These are phyloP conservation scores for Stratiomys singularior DNA, from an alignment of 2,888 invertebrate species.

Conservation along the genomic window DNA sequence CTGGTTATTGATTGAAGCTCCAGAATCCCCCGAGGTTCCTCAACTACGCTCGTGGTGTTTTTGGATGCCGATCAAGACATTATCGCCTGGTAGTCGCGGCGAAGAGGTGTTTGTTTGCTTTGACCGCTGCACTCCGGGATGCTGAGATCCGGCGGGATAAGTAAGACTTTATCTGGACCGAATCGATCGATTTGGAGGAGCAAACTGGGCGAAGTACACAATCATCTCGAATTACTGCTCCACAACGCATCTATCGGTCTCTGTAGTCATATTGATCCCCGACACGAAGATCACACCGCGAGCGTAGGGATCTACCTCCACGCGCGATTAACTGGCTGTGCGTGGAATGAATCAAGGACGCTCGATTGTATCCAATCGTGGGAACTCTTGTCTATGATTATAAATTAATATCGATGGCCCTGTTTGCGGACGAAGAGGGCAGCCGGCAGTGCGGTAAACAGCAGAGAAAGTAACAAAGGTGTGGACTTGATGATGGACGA, in stretches of 20 bases:
- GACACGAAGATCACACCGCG: not conserved
- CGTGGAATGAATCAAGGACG: conserved; percentile 4
- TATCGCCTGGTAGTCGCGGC: conserved; percentile 36
- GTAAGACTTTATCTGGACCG: conserved; percentile 52
- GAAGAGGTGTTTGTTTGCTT: conserved; percentile 48
- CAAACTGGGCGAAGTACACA: conserved; percentile 44
- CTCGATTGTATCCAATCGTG: conserved; percentile 45
- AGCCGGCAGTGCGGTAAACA: not conserved
- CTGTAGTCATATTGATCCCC: not conserved
- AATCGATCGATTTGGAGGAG: conserved; percentile 50
- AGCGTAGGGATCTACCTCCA: not conserved
- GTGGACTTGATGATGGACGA: conserved; percentile 36
- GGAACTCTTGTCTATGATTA: conserved; percentile 47
- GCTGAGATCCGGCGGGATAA: conserved; percentile 39
- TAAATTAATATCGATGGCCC: conserved; percentile 50
- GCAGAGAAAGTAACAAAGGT: not conserved
- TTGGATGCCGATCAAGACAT: conserved; percentile 44
- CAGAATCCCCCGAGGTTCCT: conserved; percentile 7
- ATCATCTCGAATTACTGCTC: conserved; percentile 34
- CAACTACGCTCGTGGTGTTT: conserved; percentile 10
- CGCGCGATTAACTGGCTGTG: no score
- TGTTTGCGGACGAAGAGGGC: conserved; percentile 18
- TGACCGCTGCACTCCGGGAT: conserved; percentile 42
- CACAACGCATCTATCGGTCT: not conserved
- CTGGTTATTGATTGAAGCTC: conserved; percentile 39